Percentiles rank a stretch among this genome's conserved stretches.
phyloP scores from a whole-genome alignment of 2,113 vertebrate genomes.

The Paedocypris sp. region DNA sequence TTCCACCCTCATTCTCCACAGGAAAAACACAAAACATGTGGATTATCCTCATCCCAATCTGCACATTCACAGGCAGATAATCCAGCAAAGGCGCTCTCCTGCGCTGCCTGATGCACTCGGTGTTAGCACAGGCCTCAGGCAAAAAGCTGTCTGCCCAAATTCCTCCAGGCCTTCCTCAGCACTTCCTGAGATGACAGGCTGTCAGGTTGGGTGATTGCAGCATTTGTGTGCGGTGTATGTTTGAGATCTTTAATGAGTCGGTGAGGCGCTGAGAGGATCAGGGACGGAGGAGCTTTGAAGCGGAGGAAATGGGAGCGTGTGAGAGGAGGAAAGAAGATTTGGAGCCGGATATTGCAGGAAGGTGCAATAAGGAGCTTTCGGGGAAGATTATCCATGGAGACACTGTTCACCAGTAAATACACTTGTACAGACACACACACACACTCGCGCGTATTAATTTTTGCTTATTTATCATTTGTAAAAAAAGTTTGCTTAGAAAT shows the following conservation, averaged over 20 bases:
- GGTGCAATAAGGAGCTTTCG: conserved; percentile 31
- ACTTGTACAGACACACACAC: neutral
- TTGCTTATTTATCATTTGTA: too few relatives aligned
- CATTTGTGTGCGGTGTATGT: neutral
- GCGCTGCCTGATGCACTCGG: neutral
- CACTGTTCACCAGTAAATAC: neutral
- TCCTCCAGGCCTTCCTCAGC: neutral
- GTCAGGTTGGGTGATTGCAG: conserved; percentile 30
- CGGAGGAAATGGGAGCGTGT: neutral
- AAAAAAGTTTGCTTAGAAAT: too few relatives aligned
- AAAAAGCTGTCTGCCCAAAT: conserved; percentile 10
- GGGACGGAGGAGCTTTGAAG: conserved; percentile 23
- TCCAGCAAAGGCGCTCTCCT: conserved; percentile 8
- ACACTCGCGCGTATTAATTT: neutral
- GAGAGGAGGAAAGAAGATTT: conserved; percentile 23
- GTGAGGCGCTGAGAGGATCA: conserved; percentile 29
- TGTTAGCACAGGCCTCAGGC: neutral
- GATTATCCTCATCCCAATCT: conserved; percentile 25
- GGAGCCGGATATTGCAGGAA: conserved; percentile 22
- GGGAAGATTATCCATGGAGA: conserved; percentile 23
- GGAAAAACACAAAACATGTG: conserved; percentile 17
- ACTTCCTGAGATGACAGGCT: conserved; percentile 26
- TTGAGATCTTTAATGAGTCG: conserved; percentile 29
- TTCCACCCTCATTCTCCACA: conserved; percentile 8
- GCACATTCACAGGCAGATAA: conserved; percentile 3